These are phyloP conservation scores for Tribolium madens DNA, from an alignment of 1,140 invertebrate genomes.

Conservation along the genomic window DNA sequence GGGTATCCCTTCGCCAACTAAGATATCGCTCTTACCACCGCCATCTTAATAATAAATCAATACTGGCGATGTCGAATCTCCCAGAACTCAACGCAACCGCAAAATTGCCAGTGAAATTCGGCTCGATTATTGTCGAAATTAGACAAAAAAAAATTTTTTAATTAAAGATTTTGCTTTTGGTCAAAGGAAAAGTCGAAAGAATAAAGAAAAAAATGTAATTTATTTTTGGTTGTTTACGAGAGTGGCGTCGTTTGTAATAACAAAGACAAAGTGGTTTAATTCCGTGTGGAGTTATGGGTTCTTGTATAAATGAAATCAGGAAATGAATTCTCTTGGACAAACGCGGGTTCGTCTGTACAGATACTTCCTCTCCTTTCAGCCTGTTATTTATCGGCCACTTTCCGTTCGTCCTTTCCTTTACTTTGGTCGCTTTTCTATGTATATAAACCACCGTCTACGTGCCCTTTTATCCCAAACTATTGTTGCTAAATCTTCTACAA, in stretches of 20 bases:
- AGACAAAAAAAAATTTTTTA: neutral
- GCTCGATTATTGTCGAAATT: neutral
- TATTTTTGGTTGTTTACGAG: conserved; percentile 32
- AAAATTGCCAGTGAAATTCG: neutral
- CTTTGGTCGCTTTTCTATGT: conserved; percentile 44
- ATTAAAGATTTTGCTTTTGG: conserved; percentile 9
- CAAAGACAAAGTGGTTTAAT: conserved; percentile 63
- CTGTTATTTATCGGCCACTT: conserved; percentile 62
- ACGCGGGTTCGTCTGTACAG: conserved; percentile 58
- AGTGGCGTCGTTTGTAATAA: conserved; percentile 54
- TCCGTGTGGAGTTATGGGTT: conserved; percentile 58
- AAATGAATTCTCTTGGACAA: conserved; percentile 64
- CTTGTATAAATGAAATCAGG: conserved; percentile 64
- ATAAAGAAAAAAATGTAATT: conserved; percentile 15
- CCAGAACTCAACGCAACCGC: conserved; percentile 14
- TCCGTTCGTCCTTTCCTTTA: conserved; percentile 54
- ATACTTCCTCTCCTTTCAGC: conserved; percentile 61
- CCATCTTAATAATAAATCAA: conserved; percentile 52
- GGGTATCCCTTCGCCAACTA: conserved; percentile 40
- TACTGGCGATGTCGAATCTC: conserved; percentile 23
- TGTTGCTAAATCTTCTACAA: conserved; percentile 38
- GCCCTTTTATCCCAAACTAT: conserved; percentile 36
- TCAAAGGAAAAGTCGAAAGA: neutral
- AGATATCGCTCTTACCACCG: conserved; percentile 53
- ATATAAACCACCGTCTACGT: conserved; percentile 38